Conservation (phyloP, 2,888 invertebrate genomes). For the Stomorhina lunata region DNA sequence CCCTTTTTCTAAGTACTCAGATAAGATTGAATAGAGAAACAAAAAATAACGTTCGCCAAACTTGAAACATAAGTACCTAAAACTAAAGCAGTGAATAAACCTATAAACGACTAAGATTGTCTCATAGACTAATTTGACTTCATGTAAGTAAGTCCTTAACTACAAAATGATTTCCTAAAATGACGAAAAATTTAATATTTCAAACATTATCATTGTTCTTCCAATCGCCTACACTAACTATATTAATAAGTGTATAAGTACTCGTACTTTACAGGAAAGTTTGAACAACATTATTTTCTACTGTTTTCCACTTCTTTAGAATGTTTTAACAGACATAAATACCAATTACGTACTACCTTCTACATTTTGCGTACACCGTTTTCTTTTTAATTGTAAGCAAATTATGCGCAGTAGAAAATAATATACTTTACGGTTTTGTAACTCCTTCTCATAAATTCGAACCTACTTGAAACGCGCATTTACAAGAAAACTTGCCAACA, state of each 20-base stretch:
- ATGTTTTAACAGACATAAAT: background rate
- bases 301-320: background rate
- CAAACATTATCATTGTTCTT: too few species aligned
- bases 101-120: too few species aligned
- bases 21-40: too few species aligned
- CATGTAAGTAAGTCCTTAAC: too few species aligned
- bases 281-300: background rate
- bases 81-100: too few species aligned
- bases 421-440: background rate
- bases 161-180: too few species aligned
- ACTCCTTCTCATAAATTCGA: background rate
- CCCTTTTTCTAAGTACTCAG: too few species aligned
- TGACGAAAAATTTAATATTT: too few species aligned
- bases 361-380: background rate
- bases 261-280: background rate
- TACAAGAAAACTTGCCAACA: background rate
- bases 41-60: too few species aligned
- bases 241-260: background rate
- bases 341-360: background rate
- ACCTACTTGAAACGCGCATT: background rate
- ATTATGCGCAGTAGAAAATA: background rate
- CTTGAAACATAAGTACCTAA: too few species aligned
- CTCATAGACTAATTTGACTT: too few species aligned
- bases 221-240: too few species aligned
- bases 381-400: constrained; percentile 14